phyloP scores from a whole-genome alignment of 2,888 invertebrate species.

The Tetropium fuscum region DNA sequence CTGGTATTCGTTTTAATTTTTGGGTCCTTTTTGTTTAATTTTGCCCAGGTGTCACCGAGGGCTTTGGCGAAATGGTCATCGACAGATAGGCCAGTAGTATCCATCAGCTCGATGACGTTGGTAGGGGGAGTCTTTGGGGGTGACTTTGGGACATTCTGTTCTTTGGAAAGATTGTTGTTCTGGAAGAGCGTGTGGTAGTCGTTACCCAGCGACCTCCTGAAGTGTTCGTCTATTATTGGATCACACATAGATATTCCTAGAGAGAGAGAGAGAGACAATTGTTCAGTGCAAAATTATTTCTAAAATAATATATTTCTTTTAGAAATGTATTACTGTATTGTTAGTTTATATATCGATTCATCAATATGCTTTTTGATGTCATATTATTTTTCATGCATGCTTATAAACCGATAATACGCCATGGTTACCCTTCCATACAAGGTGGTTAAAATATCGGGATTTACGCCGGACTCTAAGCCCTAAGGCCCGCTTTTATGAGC shows the following conservation, averaged over 20 bases:
- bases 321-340: too few relatives aligned
- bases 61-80: slow-evolving; percentile 96
- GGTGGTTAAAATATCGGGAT: too few relatives aligned
- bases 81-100: slow-evolving; percentile 76
- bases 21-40: slow-evolving; percentile 74
- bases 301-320: too few relatives aligned
- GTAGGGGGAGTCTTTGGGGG: slow-evolving; percentile 34
- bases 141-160: slow-evolving; percentile 51
- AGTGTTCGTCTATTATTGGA: slow-evolving; percentile 95
- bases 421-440: too few relatives aligned
- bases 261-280: slow-evolving; percentile 36
- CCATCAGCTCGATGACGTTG: slow-evolving; percentile 69
- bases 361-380: too few relatives aligned
- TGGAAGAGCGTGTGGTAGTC: slow-evolving; percentile 80
- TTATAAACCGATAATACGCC: too few relatives aligned
- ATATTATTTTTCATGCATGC: too few relatives aligned
- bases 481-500: too few relatives aligned
- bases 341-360: too few relatives aligned
- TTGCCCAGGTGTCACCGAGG: slow-evolving; percentile 85
- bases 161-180: slow-evolving; percentile 66
- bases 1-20: slow-evolving; percentile 64
- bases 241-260: slow-evolving; percentile 84
- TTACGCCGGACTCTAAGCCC: too few relatives aligned
- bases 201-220: slow-evolving; percentile 89
- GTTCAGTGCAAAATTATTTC: too few relatives aligned